A percentile compares a stretch with the other conserved stretches of the same genome.
Evolutionary conservation across 2,888 invertebrate genomes (phyloP).

Genomic region (Meiosimyza decipiens): DNA sequence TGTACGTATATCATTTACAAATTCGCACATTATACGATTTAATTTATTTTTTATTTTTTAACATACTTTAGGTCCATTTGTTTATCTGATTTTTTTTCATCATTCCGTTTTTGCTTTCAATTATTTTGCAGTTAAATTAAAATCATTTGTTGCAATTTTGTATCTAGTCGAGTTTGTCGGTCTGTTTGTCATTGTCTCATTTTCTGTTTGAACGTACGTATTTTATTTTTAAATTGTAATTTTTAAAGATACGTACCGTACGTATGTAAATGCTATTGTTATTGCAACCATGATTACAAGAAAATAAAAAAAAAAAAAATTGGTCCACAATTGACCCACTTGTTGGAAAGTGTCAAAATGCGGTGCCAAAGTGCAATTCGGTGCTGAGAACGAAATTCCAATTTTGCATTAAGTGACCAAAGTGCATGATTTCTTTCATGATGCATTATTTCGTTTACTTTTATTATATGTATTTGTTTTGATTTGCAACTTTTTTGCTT

Average conservation of each 20-base stretch:
- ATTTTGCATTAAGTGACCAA: background rate
- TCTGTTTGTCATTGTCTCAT: conserved; percentile 13
- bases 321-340: conserved; percentile 44
- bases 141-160: conserved; percentile 12
- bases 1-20: conserved; percentile 13
- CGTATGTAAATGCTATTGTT: conserved; percentile 17
- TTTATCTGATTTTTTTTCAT: conserved; percentile 1
- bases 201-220: conserved; percentile 23
- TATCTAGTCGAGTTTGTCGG: background rate
- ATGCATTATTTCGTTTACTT: too few species aligned
- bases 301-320: conserved; percentile 39
- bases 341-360: conserved; percentile 33
- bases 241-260: background rate
- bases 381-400: background rate
- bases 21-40: conserved; percentile 33
- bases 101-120: conserved; percentile 22
- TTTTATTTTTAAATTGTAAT: conserved; percentile 7
- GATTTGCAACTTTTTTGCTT: too few species aligned
- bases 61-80: background rate
- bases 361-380: conserved; percentile 28
- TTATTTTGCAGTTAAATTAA: conserved; percentile 33
- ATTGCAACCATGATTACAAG: conserved; percentile 28
- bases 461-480: too few species aligned
- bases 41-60: background rate
- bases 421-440: background rate